Conservation (phyloP, 1,140 invertebrate genomes). For the Phymastichus coffea region DNA sequence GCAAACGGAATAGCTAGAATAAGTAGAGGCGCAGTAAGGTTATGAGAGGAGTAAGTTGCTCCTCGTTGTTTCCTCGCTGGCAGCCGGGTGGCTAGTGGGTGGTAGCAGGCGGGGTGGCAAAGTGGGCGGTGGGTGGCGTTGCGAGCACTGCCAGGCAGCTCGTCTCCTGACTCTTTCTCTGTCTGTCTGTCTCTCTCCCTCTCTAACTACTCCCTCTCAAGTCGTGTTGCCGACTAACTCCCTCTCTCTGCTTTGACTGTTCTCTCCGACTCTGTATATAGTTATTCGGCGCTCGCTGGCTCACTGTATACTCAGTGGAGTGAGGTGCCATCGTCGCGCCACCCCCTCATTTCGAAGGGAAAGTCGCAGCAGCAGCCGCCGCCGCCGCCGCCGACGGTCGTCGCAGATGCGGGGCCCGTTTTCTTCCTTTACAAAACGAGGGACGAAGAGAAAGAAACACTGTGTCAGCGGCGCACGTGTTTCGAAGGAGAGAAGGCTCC, state of each 20-base stretch:
- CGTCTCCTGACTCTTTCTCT: neutral
- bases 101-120: slow-evolving; percentile 56
- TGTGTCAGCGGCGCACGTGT: too few species aligned
- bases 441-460: too few species aligned
- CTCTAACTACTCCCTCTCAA: neutral
- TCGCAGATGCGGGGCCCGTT: too few species aligned
- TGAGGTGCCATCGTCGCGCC: slow-evolving; percentile 41
- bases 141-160: slow-evolving; percentile 26
- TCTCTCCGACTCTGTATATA: too few species aligned
- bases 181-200: neutral
- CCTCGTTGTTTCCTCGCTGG: slow-evolving; percentile 58
- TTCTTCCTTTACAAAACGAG: too few species aligned
- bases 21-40: too few species aligned
- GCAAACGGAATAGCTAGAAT: too few species aligned
- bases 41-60: slow-evolving; percentile 35
- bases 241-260: neutral
- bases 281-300: neutral
- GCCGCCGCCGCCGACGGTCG: too few species aligned
- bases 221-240: too few species aligned
- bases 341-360: slow-evolving; percentile 51
- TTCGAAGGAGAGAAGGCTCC: too few species aligned
- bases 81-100: slow-evolving; percentile 57
- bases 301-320: too few species aligned
- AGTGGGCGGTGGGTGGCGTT: slow-evolving; percentile 41
- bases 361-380: too few species aligned